Percentiles rank a stretch among this genome's conserved stretches.
Evolutionary conservation across 2,888 invertebrate species (phyloP).

Genomic region (Dysmachus trigonus): DNA sequence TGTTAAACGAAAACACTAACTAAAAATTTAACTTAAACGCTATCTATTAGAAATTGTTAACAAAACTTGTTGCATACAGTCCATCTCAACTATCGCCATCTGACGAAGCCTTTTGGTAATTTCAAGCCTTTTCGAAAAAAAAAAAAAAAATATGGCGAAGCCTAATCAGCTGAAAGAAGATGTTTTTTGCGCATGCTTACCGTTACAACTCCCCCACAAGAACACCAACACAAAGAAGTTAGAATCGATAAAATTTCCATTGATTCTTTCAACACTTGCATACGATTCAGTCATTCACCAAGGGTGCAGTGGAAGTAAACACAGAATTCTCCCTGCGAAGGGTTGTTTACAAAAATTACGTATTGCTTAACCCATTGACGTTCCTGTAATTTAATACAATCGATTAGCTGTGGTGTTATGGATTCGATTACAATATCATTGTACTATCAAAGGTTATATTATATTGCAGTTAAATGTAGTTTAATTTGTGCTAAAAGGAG

Average conservation of each 20-base stretch:
- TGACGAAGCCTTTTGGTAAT: background rate
- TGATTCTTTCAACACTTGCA: background rate
- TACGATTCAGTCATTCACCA: conserved; percentile 2
- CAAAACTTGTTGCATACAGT: background rate
- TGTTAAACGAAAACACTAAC: too few relatives aligned
- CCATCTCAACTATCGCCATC: background rate
- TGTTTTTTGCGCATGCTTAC: background rate
- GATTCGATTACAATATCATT: background rate
- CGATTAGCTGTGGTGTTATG: background rate
- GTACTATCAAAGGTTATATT: background rate
- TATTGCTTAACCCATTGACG: background rate
- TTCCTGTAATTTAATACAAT: background rate
- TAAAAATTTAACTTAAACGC: too few relatives aligned
- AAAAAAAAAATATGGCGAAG: background rate
- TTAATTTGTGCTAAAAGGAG: background rate
- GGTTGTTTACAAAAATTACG: conserved; percentile 18
- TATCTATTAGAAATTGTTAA: background rate
- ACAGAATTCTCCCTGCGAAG: background rate
- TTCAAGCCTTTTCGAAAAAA: background rate
- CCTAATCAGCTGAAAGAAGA: conserved; percentile 8
- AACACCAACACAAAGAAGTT: background rate
- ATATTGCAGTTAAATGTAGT: background rate
- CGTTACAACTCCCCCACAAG: background rate
- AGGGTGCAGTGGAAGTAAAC: conserved; percentile 7
- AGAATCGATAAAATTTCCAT: conserved; percentile 19